Evolutionary conservation across 2,113 vertebrate genomes (phyloP).

Genomic region (Paraplagusia blochii): DNA sequence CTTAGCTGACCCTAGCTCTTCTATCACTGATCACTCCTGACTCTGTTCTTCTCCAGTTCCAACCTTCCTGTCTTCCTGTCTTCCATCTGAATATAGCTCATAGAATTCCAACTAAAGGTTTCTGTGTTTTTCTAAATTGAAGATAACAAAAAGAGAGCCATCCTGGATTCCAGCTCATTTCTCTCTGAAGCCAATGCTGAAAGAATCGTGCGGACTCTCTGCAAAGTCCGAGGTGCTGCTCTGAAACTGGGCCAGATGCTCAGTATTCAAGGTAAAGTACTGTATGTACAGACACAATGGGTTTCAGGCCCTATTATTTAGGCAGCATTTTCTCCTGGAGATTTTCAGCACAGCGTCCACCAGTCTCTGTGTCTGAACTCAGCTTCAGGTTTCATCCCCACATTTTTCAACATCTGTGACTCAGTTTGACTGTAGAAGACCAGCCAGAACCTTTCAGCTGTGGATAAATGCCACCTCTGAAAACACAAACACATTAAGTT

Average conservation of each 20-base stretch:
- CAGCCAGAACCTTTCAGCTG: background rate
- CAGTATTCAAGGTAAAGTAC: slow-evolving; percentile 61
- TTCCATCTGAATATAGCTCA: no score
- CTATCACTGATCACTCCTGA: no score
- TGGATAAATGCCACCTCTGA: slow-evolving; percentile 43
- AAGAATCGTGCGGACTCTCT: slow-evolving; percentile 60
- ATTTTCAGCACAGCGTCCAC: slow-evolving; percentile 5
- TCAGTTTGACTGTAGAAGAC: background rate
- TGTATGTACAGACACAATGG: background rate
- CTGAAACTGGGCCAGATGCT: slow-evolving; percentile 67
- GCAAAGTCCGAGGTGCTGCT: slow-evolving; percentile 65
- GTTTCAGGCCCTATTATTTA: no score
- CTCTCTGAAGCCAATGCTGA: slow-evolving; percentile 62
- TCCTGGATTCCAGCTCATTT: slow-evolving; percentile 50
- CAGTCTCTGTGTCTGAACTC: slow-evolving; percentile 1
- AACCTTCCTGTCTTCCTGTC: no score
- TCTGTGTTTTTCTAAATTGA: slow-evolving; percentile 14
- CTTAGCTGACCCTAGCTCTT: no score
- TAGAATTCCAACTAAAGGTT: no score
- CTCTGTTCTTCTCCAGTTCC: no score
- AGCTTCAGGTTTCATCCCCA: background rate
- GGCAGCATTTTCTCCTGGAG: background rate
- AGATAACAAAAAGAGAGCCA: slow-evolving; percentile 35
- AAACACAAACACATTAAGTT: slow-evolving; percentile 48
- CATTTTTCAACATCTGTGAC: background rate